phyloP scores from a whole-genome alignment of 64 coral and sea anemone genomes.

The Astreopora myriophthalma region DNA sequence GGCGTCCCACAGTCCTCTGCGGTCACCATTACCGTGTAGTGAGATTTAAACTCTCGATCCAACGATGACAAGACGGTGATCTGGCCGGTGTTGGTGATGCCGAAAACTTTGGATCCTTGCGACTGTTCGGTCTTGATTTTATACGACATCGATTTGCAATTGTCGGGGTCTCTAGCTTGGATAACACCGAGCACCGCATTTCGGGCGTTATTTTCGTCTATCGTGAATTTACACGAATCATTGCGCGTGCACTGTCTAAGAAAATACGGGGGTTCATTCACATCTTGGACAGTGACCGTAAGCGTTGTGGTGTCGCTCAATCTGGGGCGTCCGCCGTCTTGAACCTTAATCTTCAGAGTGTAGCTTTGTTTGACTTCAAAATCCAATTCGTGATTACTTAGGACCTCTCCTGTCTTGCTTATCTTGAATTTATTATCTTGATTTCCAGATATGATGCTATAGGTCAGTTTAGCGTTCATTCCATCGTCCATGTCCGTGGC shows the following conservation, averaged over 20 bases:
- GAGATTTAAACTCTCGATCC: conserved; percentile 74
- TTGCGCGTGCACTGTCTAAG: not conserved
- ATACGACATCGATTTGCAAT: conserved; percentile 51
- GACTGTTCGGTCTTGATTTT: conserved; percentile 50
- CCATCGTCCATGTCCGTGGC: conserved; percentile 84
- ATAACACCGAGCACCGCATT: conserved; percentile 43
- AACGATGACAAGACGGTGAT: conserved; percentile 43
- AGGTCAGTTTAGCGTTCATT: conserved; percentile 39
- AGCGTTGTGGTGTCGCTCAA: conserved; percentile 9
- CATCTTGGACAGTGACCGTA: conserved; percentile 49
- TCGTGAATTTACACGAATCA: conserved; percentile 41
- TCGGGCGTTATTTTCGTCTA: conserved; percentile 38
- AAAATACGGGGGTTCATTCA: conserved; percentile 84
- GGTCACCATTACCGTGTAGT: conserved; percentile 66
- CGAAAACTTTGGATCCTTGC: conserved; percentile 33
- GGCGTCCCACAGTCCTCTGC: conserved; percentile 81
- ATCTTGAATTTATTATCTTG: conserved; percentile 59
- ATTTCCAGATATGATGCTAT: conserved; percentile 46
- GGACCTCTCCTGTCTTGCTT: conserved; percentile 45
- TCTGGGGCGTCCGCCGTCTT: conserved; percentile 45
- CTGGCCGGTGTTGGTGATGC: conserved; percentile 28
- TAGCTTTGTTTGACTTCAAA: conserved; percentile 64
- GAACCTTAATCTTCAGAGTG: conserved; percentile 66
- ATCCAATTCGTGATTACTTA: conserved; percentile 42
- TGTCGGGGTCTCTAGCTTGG: conserved; percentile 71